These are phyloP conservation scores for Xestia ashworthii DNA, from an alignment of 2,888 invertebrate genomes.

Conservation along the genomic window DNA sequence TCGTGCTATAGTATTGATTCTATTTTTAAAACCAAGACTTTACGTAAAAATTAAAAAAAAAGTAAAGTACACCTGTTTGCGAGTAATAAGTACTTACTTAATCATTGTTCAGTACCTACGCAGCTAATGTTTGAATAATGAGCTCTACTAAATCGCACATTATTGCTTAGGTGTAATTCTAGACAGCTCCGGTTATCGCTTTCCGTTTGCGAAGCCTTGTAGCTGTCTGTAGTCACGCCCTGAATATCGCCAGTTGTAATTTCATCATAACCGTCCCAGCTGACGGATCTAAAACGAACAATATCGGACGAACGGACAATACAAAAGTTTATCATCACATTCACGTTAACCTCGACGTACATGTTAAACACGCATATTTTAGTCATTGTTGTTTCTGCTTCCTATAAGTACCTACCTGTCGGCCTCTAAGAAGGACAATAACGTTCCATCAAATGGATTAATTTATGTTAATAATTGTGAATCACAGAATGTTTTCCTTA, in stretches of 20 bases:
- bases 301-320: constrained; percentile 26
- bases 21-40: not conserved
- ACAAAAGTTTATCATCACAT: constrained; percentile 23
- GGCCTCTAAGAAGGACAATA: constrained; percentile 20
- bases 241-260: constrained; percentile 76
- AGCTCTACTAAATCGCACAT: constrained; percentile 35
- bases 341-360: constrained; percentile 34
- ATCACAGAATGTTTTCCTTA: not conserved
- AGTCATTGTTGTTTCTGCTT: constrained; percentile 23
- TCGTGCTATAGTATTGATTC: not conserved
- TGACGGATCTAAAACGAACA: constrained; percentile 49
- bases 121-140: constrained; percentile 27
- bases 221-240: constrained; percentile 77
- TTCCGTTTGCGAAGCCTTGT: constrained; percentile 77
- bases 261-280: constrained; percentile 70
- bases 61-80: not conserved
- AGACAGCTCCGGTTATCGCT: constrained; percentile 65
- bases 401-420: constrained; percentile 3
- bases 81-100: not conserved
- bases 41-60: not conserved
- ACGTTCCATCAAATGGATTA: constrained; percentile 2
- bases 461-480: constrained; percentile 9
- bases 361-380: constrained; percentile 42
- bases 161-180: constrained; percentile 52
- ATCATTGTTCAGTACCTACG: constrained; percentile 8